A percentile compares a stretch with the other conserved stretches of the same genome.
These are phyloP conservation scores for Pteropus alecto DNA, from an alignment of 2,113 vertebrate species.

Conservation along the genomic window DNA sequence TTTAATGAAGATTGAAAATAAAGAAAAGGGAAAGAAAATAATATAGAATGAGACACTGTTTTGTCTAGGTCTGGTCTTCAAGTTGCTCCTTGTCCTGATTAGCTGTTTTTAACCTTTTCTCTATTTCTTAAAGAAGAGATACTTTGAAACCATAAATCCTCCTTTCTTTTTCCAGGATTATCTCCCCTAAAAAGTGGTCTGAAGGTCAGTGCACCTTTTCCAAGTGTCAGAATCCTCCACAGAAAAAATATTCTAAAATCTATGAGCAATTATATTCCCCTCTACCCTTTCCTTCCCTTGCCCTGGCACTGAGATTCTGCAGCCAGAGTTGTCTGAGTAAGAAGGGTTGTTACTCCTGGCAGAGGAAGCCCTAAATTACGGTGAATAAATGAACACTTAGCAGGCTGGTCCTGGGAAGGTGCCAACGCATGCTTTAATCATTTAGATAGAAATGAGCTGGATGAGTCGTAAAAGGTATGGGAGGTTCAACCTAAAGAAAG, in stretches of 20 bases:
- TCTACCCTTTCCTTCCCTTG: not conserved
- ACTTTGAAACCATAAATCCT: not conserved
- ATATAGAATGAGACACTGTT: not conserved
- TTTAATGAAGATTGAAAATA: not conserved
- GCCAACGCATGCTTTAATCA: conserved; percentile 48
- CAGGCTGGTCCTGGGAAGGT: not conserved
- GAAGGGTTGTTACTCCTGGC: conserved; percentile 31
- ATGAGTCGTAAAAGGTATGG: not conserved
- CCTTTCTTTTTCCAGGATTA: not conserved
- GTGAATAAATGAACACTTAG: conserved; percentile 47
- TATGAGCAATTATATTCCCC: not conserved
- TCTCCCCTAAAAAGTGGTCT: not conserved
- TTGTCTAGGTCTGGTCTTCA: not conserved
- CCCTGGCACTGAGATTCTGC: not conserved
- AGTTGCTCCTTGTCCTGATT: not conserved
- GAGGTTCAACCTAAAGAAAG: not conserved
- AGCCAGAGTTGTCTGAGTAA: not conserved
- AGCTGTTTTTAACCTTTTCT: not conserved
- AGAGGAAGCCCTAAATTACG: conserved; percentile 44
- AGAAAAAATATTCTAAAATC: not conserved
- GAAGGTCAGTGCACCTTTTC: not conserved
- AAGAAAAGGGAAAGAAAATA: not conserved
- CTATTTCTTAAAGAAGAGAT: not conserved
- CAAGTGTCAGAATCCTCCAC: not conserved
- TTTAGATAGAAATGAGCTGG: conserved; percentile 47